Evolutionary conservation across 1,140 invertebrate genomes (phyloP), one percentile per base, ranked within the genome.

Genomic region (Dendrolimus kikuchii): DNA sequence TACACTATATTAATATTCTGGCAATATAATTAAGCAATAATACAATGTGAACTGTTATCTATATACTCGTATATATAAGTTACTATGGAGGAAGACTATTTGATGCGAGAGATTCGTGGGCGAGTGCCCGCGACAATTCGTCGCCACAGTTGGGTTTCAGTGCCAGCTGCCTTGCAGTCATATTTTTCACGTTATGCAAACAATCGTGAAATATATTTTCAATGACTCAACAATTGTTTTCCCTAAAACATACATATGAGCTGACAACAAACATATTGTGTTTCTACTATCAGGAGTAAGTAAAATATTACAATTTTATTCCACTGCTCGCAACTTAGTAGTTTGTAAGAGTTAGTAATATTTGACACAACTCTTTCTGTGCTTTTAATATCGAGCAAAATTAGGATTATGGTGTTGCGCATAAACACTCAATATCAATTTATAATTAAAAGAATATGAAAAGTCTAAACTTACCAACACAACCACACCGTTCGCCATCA

Each of bases 41-140:
- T 23, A 7, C 8, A 45, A 45, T 5, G n/a, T 45, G n/a, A 8
- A 45, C n/a, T n/a, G n/a, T 45, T 8, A 45, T 23, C 1, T 23
- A 23, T 3, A 23, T 23, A 23, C 23, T 23, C 1, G 23, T 23
- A 23, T 23, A 23, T 23, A 23, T 23, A 23, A 23, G 23, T 23
- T 23, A 23, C 23, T 7, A 36, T 36, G 10, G 38, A 46, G 41
- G 39, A 52, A 40, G 49, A 43, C n/a, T 57, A 54, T 59, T 63
- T 63, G 57, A 63, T 57, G 60, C 59, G 57, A 57, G 62, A 70
- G 68, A 74, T 64, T 63, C 57, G 64, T 53, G 48, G 69, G 64
- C 66, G 62, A 42, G 57, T 59, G 60, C 68, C 53, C 64, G 70
- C 77, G 74, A 75, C 75, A 60, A 55, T 42, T 47, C 62, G 74